These are phyloP conservation scores for Phania funesta DNA, from an alignment of 2,888 invertebrate species.

Conservation along the genomic window DNA sequence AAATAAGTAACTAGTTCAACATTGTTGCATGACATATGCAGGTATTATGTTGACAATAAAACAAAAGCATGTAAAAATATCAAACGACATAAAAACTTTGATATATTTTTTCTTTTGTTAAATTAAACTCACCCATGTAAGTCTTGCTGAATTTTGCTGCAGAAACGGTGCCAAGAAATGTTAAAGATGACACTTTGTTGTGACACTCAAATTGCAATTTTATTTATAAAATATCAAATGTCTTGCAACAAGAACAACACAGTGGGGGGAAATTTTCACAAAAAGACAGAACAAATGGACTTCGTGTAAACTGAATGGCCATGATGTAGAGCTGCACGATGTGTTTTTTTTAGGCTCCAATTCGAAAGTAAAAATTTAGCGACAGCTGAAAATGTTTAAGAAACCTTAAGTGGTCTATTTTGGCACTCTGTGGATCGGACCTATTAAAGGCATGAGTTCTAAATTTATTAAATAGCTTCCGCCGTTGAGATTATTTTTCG, in stretches of 20 bases:
- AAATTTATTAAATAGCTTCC: too few species aligned
- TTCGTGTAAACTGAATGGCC: too few species aligned
- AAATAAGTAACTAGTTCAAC: constrained; percentile 66
- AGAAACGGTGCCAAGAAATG: constrained; percentile 46
- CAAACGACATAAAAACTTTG: not conserved
- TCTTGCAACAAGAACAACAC: not conserved
- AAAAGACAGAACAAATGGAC: too few species aligned
- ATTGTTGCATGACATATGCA: constrained; percentile 55
- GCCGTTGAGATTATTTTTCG: too few species aligned
- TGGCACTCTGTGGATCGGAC: too few species aligned
- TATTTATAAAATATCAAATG: constrained; percentile 44
- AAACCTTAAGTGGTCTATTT: too few species aligned
- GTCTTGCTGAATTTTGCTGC: constrained; percentile 3
- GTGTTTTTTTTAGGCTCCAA: too few species aligned
- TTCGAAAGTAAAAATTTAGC: too few species aligned
- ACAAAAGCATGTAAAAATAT: not conserved
- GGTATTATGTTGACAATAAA: constrained; percentile 43
- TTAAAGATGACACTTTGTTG: constrained; percentile 43
- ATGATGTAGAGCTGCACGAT: too few species aligned
- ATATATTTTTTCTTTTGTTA: not conserved
- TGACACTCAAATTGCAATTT: constrained; percentile 50
- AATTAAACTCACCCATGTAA: constrained; percentile 8
- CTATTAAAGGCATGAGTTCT: too few species aligned
- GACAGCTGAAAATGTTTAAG: too few species aligned
- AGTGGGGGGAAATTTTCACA: too few species aligned